Conservation (phyloP, 1,140 invertebrate genomes). For the Chironomus striatipennis region DNA sequence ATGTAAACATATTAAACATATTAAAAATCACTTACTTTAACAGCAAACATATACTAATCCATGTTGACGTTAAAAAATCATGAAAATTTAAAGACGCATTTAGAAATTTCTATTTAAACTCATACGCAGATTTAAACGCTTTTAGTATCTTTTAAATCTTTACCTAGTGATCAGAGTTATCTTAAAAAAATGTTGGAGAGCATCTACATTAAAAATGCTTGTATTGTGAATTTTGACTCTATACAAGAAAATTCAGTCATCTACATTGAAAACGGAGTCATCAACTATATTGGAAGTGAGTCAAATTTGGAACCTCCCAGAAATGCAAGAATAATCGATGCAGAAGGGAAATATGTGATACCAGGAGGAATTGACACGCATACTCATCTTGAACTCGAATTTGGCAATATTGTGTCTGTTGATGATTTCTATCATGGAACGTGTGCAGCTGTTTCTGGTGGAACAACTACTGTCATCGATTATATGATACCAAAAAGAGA, state of each 20-base stretch:
- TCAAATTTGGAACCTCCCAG: conserved; percentile 74
- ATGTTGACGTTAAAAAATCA: too few relatives aligned
- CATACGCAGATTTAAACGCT: too few relatives aligned
- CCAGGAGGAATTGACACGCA: conserved; percentile 87
- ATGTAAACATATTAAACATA: too few relatives aligned
- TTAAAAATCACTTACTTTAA: too few relatives aligned
- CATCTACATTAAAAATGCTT: background rate
- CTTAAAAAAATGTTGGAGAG: background rate
- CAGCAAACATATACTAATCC: too few relatives aligned
- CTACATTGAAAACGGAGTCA: conserved; percentile 39
- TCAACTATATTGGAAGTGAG: conserved; percentile 41
- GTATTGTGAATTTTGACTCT: background rate
- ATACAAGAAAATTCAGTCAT: conserved; percentile 25
- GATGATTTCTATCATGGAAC: conserved; percentile 90
- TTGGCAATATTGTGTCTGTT: conserved; percentile 68
- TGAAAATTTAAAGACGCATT: too few relatives aligned
- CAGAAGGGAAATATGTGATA: conserved; percentile 68
- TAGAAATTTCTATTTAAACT: too few relatives aligned
- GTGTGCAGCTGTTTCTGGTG: conserved; percentile 79
- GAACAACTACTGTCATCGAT: conserved; percentile 88
- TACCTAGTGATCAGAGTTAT: too few relatives aligned
- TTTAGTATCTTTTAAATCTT: too few relatives aligned
- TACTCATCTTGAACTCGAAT: conserved; percentile 78
- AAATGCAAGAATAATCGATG: conserved; percentile 69
- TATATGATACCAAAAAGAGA: conserved; percentile 77